Evolutionary conservation across 2,797 vertebrate species (phyloP).

Genomic region (Bradypus variegatus): DNA sequence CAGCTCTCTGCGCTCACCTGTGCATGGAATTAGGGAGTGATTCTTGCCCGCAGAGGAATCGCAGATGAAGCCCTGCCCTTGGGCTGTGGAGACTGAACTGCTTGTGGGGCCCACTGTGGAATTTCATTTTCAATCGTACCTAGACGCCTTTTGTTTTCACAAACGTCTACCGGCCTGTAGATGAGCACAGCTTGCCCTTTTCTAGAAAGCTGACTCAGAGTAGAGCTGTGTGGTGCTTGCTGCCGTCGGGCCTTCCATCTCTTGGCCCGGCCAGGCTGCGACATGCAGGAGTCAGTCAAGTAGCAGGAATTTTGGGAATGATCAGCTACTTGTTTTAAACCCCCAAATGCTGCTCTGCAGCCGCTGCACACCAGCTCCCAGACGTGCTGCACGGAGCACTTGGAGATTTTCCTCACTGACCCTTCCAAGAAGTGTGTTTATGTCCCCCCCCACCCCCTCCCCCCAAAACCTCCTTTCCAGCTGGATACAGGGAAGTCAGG

Average conservation of each 20-base stretch:
- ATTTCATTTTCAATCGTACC: rapidly evolving
- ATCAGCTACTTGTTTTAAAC: background rate
- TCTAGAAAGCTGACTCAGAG: rapidly evolving
- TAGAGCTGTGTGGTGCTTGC: rapidly evolving
- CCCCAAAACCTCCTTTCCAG: rapidly evolving
- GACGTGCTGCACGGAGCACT: rapidly evolving
- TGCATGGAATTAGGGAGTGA: no score
- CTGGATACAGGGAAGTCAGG: rapidly evolving
- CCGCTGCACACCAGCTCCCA: rapidly evolving
- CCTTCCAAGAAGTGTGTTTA: background rate
- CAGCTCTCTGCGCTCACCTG: background rate
- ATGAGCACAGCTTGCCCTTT: rapidly evolving
- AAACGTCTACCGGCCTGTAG: rapidly evolving
- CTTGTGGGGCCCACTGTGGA: rapidly evolving
- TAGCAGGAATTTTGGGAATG: background rate
- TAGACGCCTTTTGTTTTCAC: background rate
- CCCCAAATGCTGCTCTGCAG: rapidly evolving
- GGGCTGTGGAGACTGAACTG: no score
- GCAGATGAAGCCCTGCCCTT: background rate
- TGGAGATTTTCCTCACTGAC: background rate
- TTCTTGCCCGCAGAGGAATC: no score
- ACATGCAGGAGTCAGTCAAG: background rate
- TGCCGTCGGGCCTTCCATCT: no score
- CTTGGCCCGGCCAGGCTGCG: background rate
- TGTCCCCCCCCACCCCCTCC: background rate